phyloP scores from a whole-genome alignment of 2,113 vertebrate species.

The Sarotherodon lohbergeri region DNA sequence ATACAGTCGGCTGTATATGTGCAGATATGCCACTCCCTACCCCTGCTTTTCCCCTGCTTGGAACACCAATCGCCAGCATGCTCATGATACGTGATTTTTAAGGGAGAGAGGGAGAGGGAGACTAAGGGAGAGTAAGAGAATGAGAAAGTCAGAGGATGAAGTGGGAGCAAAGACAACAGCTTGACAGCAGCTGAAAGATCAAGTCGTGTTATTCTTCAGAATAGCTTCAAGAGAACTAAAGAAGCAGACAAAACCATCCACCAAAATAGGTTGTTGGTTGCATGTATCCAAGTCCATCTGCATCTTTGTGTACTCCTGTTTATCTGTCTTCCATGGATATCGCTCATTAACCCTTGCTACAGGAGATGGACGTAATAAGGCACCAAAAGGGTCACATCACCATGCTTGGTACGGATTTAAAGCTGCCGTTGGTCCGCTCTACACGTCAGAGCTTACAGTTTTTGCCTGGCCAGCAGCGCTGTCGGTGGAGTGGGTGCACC shows the following conservation, averaged over 20 bases:
- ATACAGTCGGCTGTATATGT: not conserved
- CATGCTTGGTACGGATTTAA: conserved; percentile 48
- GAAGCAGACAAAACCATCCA: not conserved
- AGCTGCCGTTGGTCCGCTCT: conserved; percentile 37
- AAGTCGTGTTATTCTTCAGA: not conserved
- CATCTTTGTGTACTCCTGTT: not conserved
- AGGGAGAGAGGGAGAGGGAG: conserved; percentile 35
- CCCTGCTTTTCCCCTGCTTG: conserved; percentile 11
- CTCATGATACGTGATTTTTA: conserved; percentile 50
- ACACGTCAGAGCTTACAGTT: conserved; percentile 15
- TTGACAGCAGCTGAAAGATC: conserved; percentile 1
- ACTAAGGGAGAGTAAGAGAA: conserved; percentile 11
- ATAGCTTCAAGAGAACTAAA: not conserved
- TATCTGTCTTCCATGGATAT: conserved; percentile 7
- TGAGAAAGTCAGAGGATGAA: conserved; percentile 17
- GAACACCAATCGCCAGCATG: conserved; percentile 57
- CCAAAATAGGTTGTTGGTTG: not conserved
- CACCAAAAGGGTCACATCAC: conserved; percentile 20
- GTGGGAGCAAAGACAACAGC: conserved; percentile 19
- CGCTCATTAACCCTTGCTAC: conserved; percentile 12
- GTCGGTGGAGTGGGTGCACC: conserved; percentile 34
- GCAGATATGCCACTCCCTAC: conserved; percentile 44
- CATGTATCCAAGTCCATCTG: not conserved
- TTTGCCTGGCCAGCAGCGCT: conserved; percentile 7
- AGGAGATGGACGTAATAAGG: conserved; percentile 27